These are phyloP conservation scores for Diuraphis noxia DNA, from an alignment of 1,140 invertebrate species.

Conservation along the genomic window DNA sequence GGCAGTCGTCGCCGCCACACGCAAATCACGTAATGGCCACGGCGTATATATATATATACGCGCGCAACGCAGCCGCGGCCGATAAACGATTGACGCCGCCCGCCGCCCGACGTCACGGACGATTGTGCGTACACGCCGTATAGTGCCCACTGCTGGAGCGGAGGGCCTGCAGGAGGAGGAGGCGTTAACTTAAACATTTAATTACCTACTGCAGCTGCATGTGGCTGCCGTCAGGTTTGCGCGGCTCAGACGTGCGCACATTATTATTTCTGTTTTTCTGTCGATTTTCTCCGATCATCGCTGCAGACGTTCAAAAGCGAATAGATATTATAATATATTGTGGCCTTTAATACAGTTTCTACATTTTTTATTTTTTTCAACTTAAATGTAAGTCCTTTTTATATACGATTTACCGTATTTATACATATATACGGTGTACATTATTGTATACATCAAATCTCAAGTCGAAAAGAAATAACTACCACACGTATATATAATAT, in stretches of 20 bases:
- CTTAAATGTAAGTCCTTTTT: background rate
- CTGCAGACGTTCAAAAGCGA: background rate
- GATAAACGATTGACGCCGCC: slow-evolving; percentile 30
- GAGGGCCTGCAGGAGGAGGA: background rate
- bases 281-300: background rate
- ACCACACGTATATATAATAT: background rate
- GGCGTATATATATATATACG: too few relatives aligned
- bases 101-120: slow-evolving; percentile 8
- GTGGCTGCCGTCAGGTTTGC: background rate
- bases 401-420: background rate
- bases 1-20: slow-evolving; percentile 18
- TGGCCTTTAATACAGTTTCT: background rate
- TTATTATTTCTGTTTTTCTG: background rate
- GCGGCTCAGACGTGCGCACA: background rate
- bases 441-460: background rate
- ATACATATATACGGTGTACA: background rate
- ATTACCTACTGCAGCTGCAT: background rate
- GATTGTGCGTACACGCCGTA: background rate
- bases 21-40: background rate
- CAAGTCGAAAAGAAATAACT: background rate
- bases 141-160: too few relatives aligned
- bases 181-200: background rate
- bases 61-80: background rate
- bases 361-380: background rate
- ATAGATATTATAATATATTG: background rate